Conservation (phyloP, 2,888 invertebrate species). For the Mycogona germanica region DNA sequence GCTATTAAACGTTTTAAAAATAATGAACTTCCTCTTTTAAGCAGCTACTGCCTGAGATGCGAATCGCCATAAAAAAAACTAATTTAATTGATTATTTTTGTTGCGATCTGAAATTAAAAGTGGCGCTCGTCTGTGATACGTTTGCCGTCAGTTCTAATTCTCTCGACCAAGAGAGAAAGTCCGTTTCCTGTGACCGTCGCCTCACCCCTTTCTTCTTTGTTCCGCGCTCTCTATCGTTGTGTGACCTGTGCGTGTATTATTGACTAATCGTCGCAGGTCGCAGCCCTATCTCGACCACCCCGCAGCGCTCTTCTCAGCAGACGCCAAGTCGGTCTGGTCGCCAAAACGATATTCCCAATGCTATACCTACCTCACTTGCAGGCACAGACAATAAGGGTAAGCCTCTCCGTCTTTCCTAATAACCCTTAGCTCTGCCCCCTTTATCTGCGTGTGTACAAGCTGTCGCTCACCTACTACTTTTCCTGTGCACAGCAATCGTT, state of each 20-base stretch:
- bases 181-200: too few relatives aligned
- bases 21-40: too few relatives aligned
- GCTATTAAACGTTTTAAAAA: too few relatives aligned
- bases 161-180: too few relatives aligned
- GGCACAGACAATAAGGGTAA: constrained; percentile 22
- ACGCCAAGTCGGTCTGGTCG: constrained; percentile 20
- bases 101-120: too few relatives aligned
- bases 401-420: too few relatives aligned
- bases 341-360: constrained; percentile 18
- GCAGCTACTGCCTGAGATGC: too few relatives aligned
- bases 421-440: constrained; percentile 15
- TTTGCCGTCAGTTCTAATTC: too few relatives aligned
- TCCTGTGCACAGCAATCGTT: neutral
- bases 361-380: constrained; percentile 20
- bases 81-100: too few relatives aligned
- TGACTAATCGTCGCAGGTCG: constrained; percentile 16
- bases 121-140: too few relatives aligned
- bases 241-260: constrained; percentile 8
- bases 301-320: constrained; percentile 21
- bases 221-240: neutral
- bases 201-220: too few relatives aligned
- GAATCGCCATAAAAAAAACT: too few relatives aligned
- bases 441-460: constrained; percentile 8
- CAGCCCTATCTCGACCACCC: constrained; percentile 18
- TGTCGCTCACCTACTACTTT: neutral